phyloP scores from a whole-genome alignment of 2,113 vertebrate species.

The Crotalus tigris region DNA sequence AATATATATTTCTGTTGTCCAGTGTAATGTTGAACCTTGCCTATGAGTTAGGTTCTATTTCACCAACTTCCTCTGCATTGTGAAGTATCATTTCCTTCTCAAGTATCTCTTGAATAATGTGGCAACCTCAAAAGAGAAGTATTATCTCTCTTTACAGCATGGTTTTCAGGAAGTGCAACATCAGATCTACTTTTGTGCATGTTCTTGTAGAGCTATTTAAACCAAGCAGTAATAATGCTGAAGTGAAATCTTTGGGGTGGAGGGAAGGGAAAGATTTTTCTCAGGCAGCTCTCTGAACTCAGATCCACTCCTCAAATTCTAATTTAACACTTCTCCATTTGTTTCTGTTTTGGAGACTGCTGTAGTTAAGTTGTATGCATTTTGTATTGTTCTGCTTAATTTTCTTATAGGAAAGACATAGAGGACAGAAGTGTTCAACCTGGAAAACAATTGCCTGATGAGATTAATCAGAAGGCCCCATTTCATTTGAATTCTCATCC shows the following conservation, averaged over 20 bases:
- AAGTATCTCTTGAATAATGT: conserved; percentile 17
- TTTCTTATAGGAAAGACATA: background rate
- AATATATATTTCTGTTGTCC: background rate
- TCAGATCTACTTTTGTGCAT: conserved; percentile 2
- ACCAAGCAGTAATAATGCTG: background rate
- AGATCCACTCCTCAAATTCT: background rate
- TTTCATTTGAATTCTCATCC: background rate
- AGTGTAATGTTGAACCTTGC: background rate
- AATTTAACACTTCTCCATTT: background rate
- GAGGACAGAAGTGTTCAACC: background rate
- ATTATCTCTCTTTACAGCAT: conserved; percentile 4
- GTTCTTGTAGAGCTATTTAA: background rate
- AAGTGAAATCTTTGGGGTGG: background rate
- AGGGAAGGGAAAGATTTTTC: background rate
- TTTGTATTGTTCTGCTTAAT: background rate
- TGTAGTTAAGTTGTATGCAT: background rate
- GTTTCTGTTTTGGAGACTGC: background rate
- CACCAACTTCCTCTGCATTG: background rate
- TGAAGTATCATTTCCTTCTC: background rate
- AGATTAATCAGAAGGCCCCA: background rate
- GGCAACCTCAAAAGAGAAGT: conserved; percentile 31
- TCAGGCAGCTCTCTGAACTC: background rate
- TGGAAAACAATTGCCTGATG: background rate
- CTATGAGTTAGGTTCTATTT: conserved; percentile 16
- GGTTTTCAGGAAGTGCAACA: conserved; percentile 20